A percentile compares a stretch with the other conserved stretches of the same genome.
Conservation (phyloP, 2,797 vertebrate species). For the Gephyroberyx darwinii region DNA sequence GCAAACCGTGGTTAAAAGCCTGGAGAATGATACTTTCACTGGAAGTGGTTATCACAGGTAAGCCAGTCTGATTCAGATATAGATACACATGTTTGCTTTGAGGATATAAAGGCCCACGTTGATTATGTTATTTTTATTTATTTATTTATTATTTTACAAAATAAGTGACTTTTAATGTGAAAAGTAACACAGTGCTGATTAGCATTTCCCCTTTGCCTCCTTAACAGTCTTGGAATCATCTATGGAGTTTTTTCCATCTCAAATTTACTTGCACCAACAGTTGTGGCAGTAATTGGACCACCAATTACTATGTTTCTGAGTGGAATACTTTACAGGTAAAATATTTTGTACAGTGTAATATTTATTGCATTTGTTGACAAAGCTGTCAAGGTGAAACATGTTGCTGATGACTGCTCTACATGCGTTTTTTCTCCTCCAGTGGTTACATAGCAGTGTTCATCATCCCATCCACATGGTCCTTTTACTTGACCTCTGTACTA, state of each 20-base stretch:
- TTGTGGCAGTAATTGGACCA: constrained; percentile 79
- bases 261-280: constrained; percentile 81
- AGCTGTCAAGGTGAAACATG: neutral
- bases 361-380: neutral
- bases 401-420: neutral
- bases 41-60: constrained; percentile 87
- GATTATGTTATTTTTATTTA: too few species aligned
- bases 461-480: constrained; percentile 81
- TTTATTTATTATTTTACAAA: too few species aligned
- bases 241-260: constrained; percentile 86
- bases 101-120: too few species aligned
- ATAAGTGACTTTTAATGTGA: too few species aligned
- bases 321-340: constrained; percentile 85
- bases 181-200: neutral
- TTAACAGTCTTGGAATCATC: constrained; percentile 85
- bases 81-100: too few species aligned
- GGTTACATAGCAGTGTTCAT: constrained; percentile 85
- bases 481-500: constrained; percentile 84
- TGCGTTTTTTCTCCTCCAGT: constrained; percentile 59
- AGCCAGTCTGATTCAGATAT: constrained; percentile 3
- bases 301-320: constrained; percentile 82
- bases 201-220: neutral
- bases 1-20: constrained; percentile 86
- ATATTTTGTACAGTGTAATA: neutral
- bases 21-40: constrained; percentile 78